These are phyloP conservation scores for Rhineura floridana DNA, from an alignment of 2,113 vertebrate species.

Conservation along the genomic window DNA sequence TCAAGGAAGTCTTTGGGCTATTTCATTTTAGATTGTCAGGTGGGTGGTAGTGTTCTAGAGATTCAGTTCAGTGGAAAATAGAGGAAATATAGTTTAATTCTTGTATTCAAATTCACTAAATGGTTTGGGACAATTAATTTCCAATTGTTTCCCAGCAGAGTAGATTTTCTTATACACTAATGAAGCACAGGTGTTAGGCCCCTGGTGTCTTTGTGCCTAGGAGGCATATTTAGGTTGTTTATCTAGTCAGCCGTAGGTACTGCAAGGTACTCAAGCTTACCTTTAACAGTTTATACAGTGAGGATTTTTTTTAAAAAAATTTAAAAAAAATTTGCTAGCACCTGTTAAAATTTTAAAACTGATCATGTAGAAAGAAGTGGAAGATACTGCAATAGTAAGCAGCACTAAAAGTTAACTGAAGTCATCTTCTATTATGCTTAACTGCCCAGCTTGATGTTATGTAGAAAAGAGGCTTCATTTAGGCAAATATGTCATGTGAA, in stretches of 20 bases:
- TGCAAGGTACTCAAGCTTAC: conserved; percentile 81
- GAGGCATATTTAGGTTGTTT: conserved; percentile 87
- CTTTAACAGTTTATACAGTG: conserved; percentile 82
- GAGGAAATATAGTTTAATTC: conserved; percentile 75
- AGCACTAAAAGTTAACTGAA: conserved; percentile 77
- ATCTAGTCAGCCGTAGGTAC: conserved; percentile 82
- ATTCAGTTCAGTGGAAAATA: conserved; percentile 68
- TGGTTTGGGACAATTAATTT: conserved; percentile 90
- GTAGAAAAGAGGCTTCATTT: conserved; percentile 75
- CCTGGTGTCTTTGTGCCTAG: conserved; percentile 81
- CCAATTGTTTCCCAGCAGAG: conserved; percentile 85
- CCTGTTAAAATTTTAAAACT: conserved; percentile 85
- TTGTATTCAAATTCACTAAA: conserved; percentile 82
- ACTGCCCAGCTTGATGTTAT: conserved; percentile 76
- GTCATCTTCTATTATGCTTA: conserved; percentile 74
- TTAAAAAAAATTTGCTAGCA: conserved; percentile 78
- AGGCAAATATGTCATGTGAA: conserved; percentile 69
- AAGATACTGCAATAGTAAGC: conserved; percentile 77
- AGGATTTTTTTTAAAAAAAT: conserved; percentile 75
- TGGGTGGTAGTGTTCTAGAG: conserved; percentile 61
- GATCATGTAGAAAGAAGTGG: conserved; percentile 80
- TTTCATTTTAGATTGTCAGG: conserved; percentile 42
- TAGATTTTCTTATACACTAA: conserved; percentile 88
- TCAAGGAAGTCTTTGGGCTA: conserved; percentile 50
- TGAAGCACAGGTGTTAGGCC: conserved; percentile 88